Evolutionary conservation across 2,113 vertebrate species (phyloP), one percentile per base, ranked within the genome.

Genomic region (Typhlomys cinereus): DNA sequence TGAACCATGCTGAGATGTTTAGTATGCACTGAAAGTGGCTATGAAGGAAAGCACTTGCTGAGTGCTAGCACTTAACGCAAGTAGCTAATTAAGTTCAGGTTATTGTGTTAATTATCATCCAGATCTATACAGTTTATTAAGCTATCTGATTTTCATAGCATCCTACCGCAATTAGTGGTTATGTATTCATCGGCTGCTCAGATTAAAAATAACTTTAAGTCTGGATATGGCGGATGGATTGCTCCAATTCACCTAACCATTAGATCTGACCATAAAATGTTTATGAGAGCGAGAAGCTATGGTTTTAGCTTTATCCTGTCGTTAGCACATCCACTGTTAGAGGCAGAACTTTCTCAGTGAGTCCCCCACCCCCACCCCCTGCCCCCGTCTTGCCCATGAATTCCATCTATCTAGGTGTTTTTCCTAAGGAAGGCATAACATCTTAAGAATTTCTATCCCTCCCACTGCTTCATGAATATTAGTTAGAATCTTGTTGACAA

Each of bases 81-180:
- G 36, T 64, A 81, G 50, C 91, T 95, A 91, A 96, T 95, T 92
- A 96, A 76, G 70, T 76, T 84, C 71, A 69, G 88, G 91, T 89
- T 93, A 89, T 84, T 80, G 71, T 89, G 75, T 57, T 95, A 93
- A 91, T 80, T 95, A 86, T 93, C 90, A 82, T 66, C 25, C 50
- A 79, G 64, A 80, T 86, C 73, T 91, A 50, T 91, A 88, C 76
- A 87, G 27, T 94, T 93, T 91, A 74, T 92, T 95, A 90, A 86
- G 84, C 71, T 75, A 73, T 74, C 84, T 94, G 46, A 92, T 76
- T 90, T 94, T 96, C 94, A 90, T 85, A 88, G 18, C 89, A 85
- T 78, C 36, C 48, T 15, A 39, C 70, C 27, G 85, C 59, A 79
- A 79, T 92, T 94, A 89, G 76, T 75, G 92, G 71, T 75, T 79